Base-by-base conservation (phyloP, 1,140 invertebrate genomes). In the Heliconius himera region DNA sequence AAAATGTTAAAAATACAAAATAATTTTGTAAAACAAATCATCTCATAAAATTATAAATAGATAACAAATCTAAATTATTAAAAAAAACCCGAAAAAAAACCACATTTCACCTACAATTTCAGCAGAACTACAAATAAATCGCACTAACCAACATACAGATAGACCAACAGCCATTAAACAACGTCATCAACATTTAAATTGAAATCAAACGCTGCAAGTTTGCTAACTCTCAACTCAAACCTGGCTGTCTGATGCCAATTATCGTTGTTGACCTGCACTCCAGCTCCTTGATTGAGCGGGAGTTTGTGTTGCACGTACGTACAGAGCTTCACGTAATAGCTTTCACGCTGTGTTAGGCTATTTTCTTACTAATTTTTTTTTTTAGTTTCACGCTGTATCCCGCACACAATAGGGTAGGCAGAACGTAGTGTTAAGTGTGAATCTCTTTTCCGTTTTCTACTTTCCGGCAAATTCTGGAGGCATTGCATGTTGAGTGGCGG, bases 221-320 rank as follows among this genome's bases (percentile, higher is more conserved):
- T 80, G 49, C 79, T 78, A 81, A 86, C 77, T 84, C 81, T 74
- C 81, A 77, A 81, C 78, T 83, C 81, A 84, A 83, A 85, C 81
- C 76, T 80, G 81, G 74, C 78, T 79, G 79, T 78, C 81, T 80
- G 82, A 79, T 78, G 82, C 86, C 83, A 87, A 87, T 87, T 85
- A 87, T 83, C 84, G 78, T 38, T 85, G 84, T 86, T 84, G 83
- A 82, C 82, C 81, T 81, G 84, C 80, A 80, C 80, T 82, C 81
- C 82, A 51, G 46, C 82, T 87, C 74, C 81, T 79, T 85, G 83
- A 84, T 87, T 87, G 81, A 79, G 79, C 78, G 38, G 75, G 77
- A 80, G 80, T 82, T 84, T 80, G 71, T 79, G 80, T 78, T 78
- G 13, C 77, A 77, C 51, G 46, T 74, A 49, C 72, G 73, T 80